A percentile compares a stretch with the other conserved stretches of the same genome.
These are phyloP conservation scores for Reticulitermes speratus DNA, from an alignment of 1,140 invertebrate genomes.

Conservation along the genomic window DNA sequence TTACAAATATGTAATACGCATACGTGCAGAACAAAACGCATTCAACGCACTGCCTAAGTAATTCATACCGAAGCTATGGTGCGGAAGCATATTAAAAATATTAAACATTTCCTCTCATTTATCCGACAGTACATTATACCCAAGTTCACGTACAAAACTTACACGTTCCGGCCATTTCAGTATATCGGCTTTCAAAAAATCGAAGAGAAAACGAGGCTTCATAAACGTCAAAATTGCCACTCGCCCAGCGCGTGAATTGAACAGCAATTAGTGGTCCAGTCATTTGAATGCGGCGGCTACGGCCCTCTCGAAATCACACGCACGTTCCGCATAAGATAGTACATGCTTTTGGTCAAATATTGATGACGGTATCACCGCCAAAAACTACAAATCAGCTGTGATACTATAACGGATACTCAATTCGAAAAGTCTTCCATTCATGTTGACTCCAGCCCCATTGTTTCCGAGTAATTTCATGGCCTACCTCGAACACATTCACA, in stretches of 20 bases:
- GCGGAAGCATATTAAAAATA: neutral
- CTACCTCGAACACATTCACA: neutral
- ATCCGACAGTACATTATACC: neutral
- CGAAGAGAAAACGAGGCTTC: neutral
- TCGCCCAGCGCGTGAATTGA: neutral
- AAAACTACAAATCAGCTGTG: neutral
- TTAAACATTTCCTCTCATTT: neutral
- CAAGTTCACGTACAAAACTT: neutral
- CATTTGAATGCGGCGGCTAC: neutral
- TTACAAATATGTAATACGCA: neutral
- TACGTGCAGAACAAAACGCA: neutral
- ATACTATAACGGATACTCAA: neutral
- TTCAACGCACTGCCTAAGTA: neutral
- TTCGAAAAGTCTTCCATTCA: neutral
- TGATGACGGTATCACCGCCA: neutral
- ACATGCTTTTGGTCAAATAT: neutral
- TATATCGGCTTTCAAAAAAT: neutral
- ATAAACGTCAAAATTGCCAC: constrained; percentile 2
- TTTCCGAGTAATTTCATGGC: neutral
- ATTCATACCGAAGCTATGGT: neutral
- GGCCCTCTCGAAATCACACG: neutral
- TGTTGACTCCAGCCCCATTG: neutral
- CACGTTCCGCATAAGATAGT: neutral
- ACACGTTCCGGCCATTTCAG: neutral
- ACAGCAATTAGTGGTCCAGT: neutral